Conservation (phyloP, 2,113 vertebrate species). For the Puffinus mauretanicus region DNA sequence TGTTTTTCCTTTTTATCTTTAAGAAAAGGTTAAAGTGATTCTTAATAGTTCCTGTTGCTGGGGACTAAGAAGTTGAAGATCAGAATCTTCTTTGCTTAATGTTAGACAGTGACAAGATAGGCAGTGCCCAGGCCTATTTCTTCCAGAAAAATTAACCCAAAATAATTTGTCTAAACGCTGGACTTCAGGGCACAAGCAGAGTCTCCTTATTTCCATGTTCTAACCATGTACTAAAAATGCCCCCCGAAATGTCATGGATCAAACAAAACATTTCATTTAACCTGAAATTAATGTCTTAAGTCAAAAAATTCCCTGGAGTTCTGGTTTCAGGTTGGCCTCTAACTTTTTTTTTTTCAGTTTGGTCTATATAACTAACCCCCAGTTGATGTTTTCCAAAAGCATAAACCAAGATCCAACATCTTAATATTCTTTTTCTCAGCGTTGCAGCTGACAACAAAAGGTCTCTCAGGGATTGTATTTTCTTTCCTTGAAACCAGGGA, state of each 20-base stretch:
- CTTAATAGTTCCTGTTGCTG: not conserved
- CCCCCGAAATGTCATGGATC: not conserved
- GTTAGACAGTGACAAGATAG: not conserved
- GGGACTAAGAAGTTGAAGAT: not conserved
- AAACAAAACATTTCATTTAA: not conserved
- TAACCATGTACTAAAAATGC: not conserved
- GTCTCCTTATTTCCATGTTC: not conserved
- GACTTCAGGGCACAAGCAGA: not conserved
- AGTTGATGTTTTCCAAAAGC: not conserved
- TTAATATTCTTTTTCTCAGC: not conserved
- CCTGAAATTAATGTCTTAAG: not conserved
- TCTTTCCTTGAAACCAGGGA: not conserved
- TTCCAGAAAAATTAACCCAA: not conserved
- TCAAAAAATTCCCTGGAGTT: not conserved
- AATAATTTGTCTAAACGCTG: not conserved
- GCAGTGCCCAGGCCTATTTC: not conserved
- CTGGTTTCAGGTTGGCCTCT: not conserved
- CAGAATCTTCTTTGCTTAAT: not conserved
- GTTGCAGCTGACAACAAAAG: not conserved
- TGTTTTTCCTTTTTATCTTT: not conserved
- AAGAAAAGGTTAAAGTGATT: slow-evolving; percentile 7
- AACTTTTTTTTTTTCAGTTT: not conserved
- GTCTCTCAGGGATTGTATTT: not conserved
- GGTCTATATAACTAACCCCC: not conserved
- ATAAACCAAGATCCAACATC: not conserved